Base-by-base conservation (phyloP, 1,140 invertebrate species). In the Listronotus oregonensis region DNA sequence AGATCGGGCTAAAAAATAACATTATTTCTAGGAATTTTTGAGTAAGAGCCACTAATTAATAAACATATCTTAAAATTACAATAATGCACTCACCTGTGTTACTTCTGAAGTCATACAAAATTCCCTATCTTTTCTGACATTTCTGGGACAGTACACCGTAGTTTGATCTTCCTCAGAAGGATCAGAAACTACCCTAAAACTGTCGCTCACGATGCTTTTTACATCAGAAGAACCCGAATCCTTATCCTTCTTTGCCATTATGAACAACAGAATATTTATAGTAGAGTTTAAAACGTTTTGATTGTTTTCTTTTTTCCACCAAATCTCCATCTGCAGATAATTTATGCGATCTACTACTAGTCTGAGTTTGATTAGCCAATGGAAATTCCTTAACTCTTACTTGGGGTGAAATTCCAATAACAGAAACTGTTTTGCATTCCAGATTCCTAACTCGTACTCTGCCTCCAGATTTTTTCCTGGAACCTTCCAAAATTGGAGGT, bases 401-500 rank as follows among this genome's bases (percentile, higher is more conserved):
- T 12, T 54, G 50, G 9, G 69, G 56, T 6, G 52, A 17, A 31
- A 71, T 69, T 21, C 27, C 61, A 39, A 67, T 51, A 44, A 71
- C 63, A 6, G 64, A 70, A 10, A 69, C 31, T 12, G 58, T 69
- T 63, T 71, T 71, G 52, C 66, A 71, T 58, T 68, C 66, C 12
- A 68, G 42, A 21, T 63, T 71, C n/a, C 34, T 66, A 12, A 39
- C n/a, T 32, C 12, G 17, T 10, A 10, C 12, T 14, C 10, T 12
- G 39, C 61, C 60, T 46, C 44, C 65, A 31, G 52, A 32, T 21
- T 57, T 40, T 64, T 63, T 67, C 10, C 42, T 43, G 47, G 40
- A 43, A 14, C 40, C 42, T 27, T 67, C 60, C 12, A 66, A 58
- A 44, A 58, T 71, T 14, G 66, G 64, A n/a, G 71, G 69, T 68